Percentiles rank a stretch among this genome's conserved stretches.
These are phyloP conservation scores for Zingel zingel DNA, from an alignment of 2,113 vertebrate species.

Conservation along the genomic window DNA sequence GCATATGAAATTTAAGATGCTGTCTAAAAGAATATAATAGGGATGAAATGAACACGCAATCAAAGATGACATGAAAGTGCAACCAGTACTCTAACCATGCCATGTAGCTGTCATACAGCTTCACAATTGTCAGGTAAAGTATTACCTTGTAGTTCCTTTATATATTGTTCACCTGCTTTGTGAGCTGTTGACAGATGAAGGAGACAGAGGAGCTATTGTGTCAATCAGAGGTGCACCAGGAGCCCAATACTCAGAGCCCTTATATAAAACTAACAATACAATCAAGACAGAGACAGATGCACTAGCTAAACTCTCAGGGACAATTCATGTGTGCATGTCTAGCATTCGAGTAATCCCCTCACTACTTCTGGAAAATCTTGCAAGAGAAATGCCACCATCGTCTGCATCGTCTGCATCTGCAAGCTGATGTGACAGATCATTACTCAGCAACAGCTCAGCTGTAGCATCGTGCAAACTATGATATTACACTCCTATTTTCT, in stretches of 20 bases:
- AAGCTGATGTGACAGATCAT: background rate
- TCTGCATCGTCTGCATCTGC: background rate
- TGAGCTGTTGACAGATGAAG: constrained; percentile 7
- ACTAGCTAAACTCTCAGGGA: background rate
- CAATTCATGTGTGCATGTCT: constrained; percentile 1
- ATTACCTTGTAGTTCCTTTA: constrained; percentile 7
- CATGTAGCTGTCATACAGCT: background rate
- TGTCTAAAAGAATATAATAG: background rate
- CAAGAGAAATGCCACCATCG: background rate
- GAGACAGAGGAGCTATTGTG: constrained; percentile 19
- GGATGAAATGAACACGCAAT: background rate
- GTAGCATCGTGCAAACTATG: background rate
- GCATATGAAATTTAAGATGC: background rate
- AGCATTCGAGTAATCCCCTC: background rate
- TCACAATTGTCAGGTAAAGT: background rate
- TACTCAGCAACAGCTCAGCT: background rate
- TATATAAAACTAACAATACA: constrained; percentile 29
- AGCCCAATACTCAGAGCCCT: constrained; percentile 9
- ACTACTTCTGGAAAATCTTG: background rate
- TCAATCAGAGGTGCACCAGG: constrained; percentile 3
- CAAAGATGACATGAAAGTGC: background rate
- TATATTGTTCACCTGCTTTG: constrained; percentile 14
- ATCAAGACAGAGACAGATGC: background rate
- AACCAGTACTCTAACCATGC: background rate
- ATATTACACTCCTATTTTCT: background rate